phyloP scores from a whole-genome alignment of 1,140 invertebrate genomes.

The Drosophila nasuta region DNA sequence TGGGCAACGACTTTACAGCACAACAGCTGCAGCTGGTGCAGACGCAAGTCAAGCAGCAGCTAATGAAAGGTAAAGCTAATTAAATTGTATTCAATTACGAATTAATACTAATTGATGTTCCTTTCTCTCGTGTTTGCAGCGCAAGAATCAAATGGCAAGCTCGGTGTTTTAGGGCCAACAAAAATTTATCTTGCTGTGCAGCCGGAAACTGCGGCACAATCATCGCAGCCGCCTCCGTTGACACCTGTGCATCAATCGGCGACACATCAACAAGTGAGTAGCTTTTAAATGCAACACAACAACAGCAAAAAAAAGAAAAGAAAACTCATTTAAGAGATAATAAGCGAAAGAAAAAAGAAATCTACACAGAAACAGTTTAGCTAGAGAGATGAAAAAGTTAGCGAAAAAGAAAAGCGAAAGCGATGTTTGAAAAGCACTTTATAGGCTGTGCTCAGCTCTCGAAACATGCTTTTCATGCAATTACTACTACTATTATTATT shows the following conservation, averaged over 20 bases:
- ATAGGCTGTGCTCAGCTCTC: conserved; percentile 22
- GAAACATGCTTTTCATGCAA: conserved; percentile 13
- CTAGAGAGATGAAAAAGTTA: conserved; percentile 6
- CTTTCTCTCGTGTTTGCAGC: conserved; percentile 84
- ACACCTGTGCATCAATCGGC: conserved; percentile 85
- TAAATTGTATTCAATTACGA: not conserved
- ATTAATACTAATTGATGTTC: not conserved
- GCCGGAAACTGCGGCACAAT: conserved; percentile 85
- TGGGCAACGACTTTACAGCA: conserved; percentile 91
- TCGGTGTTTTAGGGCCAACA: conserved; percentile 92
- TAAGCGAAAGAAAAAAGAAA: conserved; percentile 6
- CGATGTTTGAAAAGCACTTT: conserved; percentile 16
- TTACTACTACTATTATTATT: conserved; percentile 12
- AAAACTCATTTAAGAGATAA: conserved; percentile 31
- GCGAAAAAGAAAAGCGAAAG: conserved; percentile 14
- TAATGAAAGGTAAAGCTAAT: conserved; percentile 89
- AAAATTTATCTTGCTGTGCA: conserved; percentile 94
- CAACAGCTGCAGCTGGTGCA: conserved; percentile 92
- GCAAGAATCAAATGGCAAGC: conserved; percentile 92
- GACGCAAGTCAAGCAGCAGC: conserved; percentile 94
- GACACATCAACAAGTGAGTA: conserved; percentile 84
- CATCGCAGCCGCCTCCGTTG: conserved; percentile 85
- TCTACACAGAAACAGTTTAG: not conserved
- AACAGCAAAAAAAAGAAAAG: conserved; percentile 15
- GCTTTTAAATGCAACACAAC: conserved; percentile 75